Evolutionary conservation across 2,797 vertebrate genomes (phyloP).

Genomic region (Choloepus didactylus): DNA sequence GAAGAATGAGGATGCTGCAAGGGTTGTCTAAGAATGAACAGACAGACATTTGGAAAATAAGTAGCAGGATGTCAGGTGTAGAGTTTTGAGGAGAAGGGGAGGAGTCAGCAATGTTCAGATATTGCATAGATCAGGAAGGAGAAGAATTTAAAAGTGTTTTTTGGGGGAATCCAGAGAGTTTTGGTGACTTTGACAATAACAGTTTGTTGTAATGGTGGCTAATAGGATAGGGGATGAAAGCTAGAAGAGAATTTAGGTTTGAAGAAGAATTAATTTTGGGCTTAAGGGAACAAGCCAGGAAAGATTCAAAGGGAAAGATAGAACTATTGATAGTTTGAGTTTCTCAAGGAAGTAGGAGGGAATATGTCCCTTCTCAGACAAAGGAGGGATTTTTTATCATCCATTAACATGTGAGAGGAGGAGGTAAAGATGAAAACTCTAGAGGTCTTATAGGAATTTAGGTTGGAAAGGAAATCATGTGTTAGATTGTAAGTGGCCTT

Average conservation of each 20-base stretch:
- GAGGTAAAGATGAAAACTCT: slow-evolving; percentile 42
- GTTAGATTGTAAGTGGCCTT: not conserved
- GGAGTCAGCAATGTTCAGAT: slow-evolving; percentile 6
- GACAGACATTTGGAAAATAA: not conserved
- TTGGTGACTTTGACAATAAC: not conserved
- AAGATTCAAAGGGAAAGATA: slow-evolving; percentile 17
- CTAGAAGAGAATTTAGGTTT: not conserved
- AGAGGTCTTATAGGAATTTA: not conserved
- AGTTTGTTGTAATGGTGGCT: not conserved
- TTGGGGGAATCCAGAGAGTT: not conserved
- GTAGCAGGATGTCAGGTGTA: not conserved
- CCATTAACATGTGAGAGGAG: not conserved
- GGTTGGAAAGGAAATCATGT: not conserved
- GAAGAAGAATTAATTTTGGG: slow-evolving; percentile 53
- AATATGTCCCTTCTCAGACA: not conserved
- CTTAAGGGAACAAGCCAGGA: slow-evolving; percentile 14
- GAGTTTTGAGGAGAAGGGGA: slow-evolving; percentile 1
- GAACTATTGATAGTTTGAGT: slow-evolving; percentile 21
- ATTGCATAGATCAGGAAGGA: slow-evolving; percentile 38
- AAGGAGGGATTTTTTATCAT: slow-evolving; percentile 5
- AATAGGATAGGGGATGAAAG: slow-evolving; percentile 1
- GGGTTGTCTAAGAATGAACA: slow-evolving; percentile 23
- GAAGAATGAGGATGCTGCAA: not conserved
- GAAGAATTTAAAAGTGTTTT: not conserved
- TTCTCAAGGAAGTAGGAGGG: not conserved